Evolutionary conservation across 2,113 vertebrate genomes (phyloP).

Genomic region (Gorilla gorilla): DNA sequence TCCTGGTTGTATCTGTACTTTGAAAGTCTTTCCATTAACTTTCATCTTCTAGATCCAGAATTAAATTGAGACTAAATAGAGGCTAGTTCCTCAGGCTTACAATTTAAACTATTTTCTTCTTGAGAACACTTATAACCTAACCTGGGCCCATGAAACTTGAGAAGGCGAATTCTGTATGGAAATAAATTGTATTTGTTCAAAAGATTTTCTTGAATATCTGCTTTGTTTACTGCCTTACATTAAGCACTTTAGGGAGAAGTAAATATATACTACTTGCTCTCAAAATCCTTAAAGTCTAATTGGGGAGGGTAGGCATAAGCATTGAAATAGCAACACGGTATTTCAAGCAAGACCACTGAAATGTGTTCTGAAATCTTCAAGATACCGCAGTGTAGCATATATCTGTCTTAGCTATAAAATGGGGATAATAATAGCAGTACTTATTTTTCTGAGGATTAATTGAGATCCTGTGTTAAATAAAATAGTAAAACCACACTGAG

Average conservation of each 20-base stretch:
- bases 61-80: conserved; percentile 42
- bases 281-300: not conserved
- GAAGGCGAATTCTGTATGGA: not conserved
- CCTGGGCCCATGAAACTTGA: not conserved
- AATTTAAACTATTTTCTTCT: conserved; percentile 49
- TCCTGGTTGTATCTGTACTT: not conserved
- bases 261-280: not conserved
- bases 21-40: not conserved
- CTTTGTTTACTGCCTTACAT: not conserved
- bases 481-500: not conserved
- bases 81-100: conserved; percentile 7
- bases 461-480: conserved; percentile 17
- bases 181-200: not conserved
- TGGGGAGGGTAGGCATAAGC: not conserved
- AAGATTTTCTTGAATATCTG: conserved; percentile 37
- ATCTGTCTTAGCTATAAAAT: not conserved
- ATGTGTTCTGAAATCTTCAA: not conserved
- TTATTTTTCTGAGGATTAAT: not conserved
- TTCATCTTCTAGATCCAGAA: conserved; percentile 40
- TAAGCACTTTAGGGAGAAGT: not conserved
- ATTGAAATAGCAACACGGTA: not conserved
- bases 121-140: not conserved
- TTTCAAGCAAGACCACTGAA: not conserved
- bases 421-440: not conserved
- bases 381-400: not conserved